These are phyloP conservation scores for Megalurothrips usitatus DNA, from an alignment of 2,888 invertebrate species.

Conservation along the genomic window DNA sequence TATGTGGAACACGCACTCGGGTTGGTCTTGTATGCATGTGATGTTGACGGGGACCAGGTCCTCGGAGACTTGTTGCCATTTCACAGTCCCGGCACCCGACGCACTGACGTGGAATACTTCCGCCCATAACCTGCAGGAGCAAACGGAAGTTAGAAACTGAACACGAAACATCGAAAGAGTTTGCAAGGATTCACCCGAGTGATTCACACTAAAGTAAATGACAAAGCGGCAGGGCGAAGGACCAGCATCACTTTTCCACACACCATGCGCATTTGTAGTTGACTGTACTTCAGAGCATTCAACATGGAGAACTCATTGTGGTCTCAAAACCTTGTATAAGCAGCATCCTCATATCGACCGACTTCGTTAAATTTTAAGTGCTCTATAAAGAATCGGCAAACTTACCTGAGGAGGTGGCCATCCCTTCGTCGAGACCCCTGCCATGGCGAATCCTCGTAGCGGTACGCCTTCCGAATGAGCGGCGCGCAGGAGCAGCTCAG, in stretches of 20 bases:
- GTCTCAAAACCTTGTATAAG: too few species aligned
- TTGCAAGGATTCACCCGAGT: neutral
- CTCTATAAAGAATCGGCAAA: too few species aligned
- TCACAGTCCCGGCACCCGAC: constrained; percentile 85
- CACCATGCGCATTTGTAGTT: too few species aligned
- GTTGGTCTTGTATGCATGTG: constrained; percentile 94
- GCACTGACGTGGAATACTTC: constrained; percentile 97
- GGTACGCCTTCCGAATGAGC: constrained; percentile 91
- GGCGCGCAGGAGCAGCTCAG: constrained; percentile 95
- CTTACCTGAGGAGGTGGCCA: constrained; percentile 81
- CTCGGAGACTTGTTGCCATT: constrained; percentile 97
- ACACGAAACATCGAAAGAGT: neutral
- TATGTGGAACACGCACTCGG: constrained; percentile 96
- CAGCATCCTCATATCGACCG: too few species aligned
- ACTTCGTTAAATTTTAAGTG: too few species aligned
- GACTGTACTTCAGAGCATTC: too few species aligned
- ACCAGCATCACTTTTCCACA: too few species aligned
- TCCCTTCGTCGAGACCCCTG: constrained; percentile 75
- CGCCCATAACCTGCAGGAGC: constrained; percentile 81
- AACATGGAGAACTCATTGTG: too few species aligned
- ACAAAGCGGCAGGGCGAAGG: constrained; percentile 42
- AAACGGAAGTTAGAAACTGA: neutral
- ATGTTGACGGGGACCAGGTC: constrained; percentile 98
- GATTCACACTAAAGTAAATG: constrained; percentile 29
- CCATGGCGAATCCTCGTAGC: constrained; percentile 95